Evolutionary conservation across 2,113 vertebrate genomes (phyloP).

Genomic region (Trochalopteron elliotii): DNA sequence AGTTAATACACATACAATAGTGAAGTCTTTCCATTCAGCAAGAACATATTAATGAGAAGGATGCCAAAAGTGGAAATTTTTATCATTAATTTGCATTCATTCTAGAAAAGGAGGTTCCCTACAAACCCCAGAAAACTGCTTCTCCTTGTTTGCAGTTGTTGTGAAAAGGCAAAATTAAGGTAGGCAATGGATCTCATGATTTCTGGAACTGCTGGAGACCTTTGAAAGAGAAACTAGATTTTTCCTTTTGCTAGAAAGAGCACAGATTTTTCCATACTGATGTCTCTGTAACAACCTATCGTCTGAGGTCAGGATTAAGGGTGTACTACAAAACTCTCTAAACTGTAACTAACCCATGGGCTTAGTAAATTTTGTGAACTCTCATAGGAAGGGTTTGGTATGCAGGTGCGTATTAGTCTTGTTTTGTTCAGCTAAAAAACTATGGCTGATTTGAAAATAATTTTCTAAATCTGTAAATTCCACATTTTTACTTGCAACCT

Average conservation of each 20-base stretch:
- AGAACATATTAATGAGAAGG: neutral
- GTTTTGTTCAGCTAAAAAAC: neutral
- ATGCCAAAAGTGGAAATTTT: neutral
- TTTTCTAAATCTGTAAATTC: neutral
- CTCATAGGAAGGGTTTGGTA: neutral
- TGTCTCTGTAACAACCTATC: neutral
- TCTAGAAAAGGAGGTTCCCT: neutral
- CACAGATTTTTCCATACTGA: neutral
- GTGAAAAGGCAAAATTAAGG: neutral
- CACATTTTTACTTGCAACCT: neutral
- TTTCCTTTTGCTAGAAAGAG: neutral
- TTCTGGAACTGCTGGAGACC: neutral
- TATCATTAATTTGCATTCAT: neutral
- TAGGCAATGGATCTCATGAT: neutral
- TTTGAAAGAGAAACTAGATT: neutral
- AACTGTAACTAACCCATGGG: neutral
- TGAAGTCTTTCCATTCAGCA: neutral
- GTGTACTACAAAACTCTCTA: neutral
- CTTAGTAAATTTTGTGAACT: neutral
- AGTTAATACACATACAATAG: neutral
- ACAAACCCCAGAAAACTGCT: neutral
- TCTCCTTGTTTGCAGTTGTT: neutral
- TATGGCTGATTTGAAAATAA: neutral
- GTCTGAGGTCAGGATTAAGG: neutral
- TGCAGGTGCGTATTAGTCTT: neutral